Percentiles rank a stretch among this genome's conserved stretches.
phyloP scores from a whole-genome alignment of 2,888 invertebrate genomes.

The Octonoba sinensis region DNA sequence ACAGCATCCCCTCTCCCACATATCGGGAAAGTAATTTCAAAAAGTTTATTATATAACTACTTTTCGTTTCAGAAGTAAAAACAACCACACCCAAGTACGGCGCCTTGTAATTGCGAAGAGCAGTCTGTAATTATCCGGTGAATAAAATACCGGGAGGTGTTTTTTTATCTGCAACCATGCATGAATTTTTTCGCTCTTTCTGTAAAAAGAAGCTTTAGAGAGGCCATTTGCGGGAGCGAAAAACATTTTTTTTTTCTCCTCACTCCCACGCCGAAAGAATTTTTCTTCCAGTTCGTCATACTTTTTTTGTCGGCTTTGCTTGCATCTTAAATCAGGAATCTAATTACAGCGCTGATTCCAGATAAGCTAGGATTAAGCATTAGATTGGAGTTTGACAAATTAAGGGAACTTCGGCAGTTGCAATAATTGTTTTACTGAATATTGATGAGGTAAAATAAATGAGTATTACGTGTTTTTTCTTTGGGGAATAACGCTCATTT shows the following conservation, averaged over 20 bases:
- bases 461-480: too few species aligned
- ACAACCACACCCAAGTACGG: background rate
- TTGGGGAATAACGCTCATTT: too few species aligned
- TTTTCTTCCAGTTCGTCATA: background rate
- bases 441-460: too few species aligned
- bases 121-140: slow-evolving; percentile 11
- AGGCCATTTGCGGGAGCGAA: background rate
- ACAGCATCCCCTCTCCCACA: background rate
- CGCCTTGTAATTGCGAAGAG: slow-evolving; percentile 12
- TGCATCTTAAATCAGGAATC: too few species aligned
- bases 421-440: too few species aligned
- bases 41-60: slow-evolving; percentile 6
- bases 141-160: background rate
- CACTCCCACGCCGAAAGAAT: background rate
- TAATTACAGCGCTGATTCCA: too few species aligned
- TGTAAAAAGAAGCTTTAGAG: slow-evolving; percentile 4
- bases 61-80: too few species aligned
- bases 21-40: slow-evolving; percentile 17
- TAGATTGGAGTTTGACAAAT: too few species aligned
- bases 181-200: background rate
- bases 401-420: too few species aligned
- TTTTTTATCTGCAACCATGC: background rate
- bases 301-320: background rate
- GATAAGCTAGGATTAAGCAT: too few species aligned
- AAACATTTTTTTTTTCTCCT: background rate